Base-by-base conservation (phyloP, 2,888 invertebrate genomes). In the Callyntrura sp. region DNA sequence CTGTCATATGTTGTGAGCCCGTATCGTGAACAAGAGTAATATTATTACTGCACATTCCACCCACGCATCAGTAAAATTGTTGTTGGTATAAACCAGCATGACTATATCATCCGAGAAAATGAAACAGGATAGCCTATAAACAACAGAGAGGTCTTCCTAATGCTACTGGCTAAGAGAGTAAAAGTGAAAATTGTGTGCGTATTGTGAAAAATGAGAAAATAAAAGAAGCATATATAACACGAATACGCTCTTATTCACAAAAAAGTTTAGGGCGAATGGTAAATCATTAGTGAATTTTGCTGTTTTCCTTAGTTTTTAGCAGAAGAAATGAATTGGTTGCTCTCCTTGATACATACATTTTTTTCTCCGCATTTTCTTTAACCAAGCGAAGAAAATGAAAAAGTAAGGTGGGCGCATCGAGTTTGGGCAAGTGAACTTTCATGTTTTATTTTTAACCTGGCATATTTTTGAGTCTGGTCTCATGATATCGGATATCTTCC, bases 321-420 rank as follows among this genome's bases (percentile, higher is more conserved):
- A 20, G 8, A 76, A 20, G 48, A 76, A 76, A 76, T 76, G 48
- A 8, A 45, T 45, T 76, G 43, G 76, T 23, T 45, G 43, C n/a
- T 76, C 76, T 28, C 20, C 48, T n/a, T n/a, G n/a, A n/a, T n/a
- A n/a, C n/a, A n/a, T n/a, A n/a, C n/a, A 20, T 78, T 78, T 55
- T 55, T n/a, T 20, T 55, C n/a, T 11, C 23, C 78, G 51, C 78
- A 78, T 78, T 78, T 17, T 68, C 43, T 65, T 25, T 28, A 83
- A 28, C 28, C 20, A 83, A 68, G 83, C 68, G 65, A 68, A 68
- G 83, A 68, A 68, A 83, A 83, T 48, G 68, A 68, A 23, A 51
- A 68, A 83, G 28, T 25, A 81, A 25, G 23, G 43, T 8, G 43
- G 17, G 17, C 20, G 62, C n/a, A 81, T n/a, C 81, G 12, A 17